phyloP scores from a whole-genome alignment of 2,888 invertebrate genomes.

The Pseudanteris insignis region DNA sequence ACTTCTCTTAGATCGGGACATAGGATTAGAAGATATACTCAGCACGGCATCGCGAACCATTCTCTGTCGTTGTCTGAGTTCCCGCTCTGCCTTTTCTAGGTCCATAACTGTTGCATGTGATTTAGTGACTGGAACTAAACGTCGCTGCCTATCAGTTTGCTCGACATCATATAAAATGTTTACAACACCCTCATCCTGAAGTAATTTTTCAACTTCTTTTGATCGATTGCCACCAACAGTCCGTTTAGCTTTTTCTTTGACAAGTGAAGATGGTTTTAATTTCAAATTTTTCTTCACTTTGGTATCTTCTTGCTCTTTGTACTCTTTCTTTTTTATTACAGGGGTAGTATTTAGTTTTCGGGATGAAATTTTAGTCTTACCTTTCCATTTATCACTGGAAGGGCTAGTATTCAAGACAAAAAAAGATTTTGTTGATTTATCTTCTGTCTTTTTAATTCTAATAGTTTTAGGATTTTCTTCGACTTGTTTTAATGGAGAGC shows the following conservation, averaged over 20 bases:
- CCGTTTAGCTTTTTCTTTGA: constrained; percentile 40
- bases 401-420: not conserved
- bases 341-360: constrained; percentile 27
- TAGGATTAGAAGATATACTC: constrained; percentile 69
- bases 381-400: not conserved
- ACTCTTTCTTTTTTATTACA: constrained; percentile 39
- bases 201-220: constrained; percentile 78
- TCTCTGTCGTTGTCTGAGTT: constrained; percentile 68
- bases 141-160: constrained; percentile 60
- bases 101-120: constrained; percentile 63
- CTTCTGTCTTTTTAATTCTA: not conserved
- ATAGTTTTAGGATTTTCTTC: not conserved
- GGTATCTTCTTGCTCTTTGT: constrained; percentile 32
- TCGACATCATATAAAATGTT: constrained; percentile 86
- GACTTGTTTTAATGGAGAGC: constrained; percentile 6
- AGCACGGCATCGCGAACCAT: constrained; percentile 72
- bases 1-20: constrained; percentile 67
- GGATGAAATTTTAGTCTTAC: not conserved
- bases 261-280: not conserved
- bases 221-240: constrained; percentile 46
- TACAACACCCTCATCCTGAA: constrained; percentile 87
- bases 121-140: constrained; percentile 61
- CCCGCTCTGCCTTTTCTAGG: constrained; percentile 61
- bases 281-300: constrained; percentile 24
- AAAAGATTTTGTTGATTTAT: not conserved